Percentiles rank a stretch among this genome's conserved stretches.
Conservation (phyloP, 2,113 vertebrate species). For the Dolichotis patagonum region DNA sequence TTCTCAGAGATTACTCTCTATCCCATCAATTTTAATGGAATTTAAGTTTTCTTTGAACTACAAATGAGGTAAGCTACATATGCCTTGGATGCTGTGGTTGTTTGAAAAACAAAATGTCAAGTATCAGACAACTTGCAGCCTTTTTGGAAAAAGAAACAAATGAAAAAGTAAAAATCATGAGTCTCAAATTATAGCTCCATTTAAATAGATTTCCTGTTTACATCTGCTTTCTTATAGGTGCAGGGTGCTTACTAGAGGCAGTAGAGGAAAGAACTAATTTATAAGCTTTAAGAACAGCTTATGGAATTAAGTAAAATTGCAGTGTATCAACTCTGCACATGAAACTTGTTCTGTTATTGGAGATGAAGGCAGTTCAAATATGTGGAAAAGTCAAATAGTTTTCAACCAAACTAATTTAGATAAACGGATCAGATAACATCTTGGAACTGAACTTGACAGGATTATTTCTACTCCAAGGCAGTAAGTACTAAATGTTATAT, state of each 20-base stretch:
- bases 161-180: conserved; percentile 55
- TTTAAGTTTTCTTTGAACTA: conserved; percentile 37
- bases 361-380: conserved; percentile 69
- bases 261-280: conserved; percentile 78
- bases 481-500: conserved; percentile 52
- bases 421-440: conserved; percentile 75
- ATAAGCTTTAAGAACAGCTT: conserved; percentile 80
- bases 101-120: conserved; percentile 77
- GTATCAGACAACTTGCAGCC: conserved; percentile 75
- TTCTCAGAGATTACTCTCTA: neutral
- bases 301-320: conserved; percentile 83
- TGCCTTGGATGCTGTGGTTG: conserved; percentile 56
- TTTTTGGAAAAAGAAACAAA: conserved; percentile 70
- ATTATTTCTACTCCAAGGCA: conserved; percentile 70
- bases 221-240: conserved; percentile 82
- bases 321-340: conserved; percentile 64
- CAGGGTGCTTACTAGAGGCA: conserved; percentile 81
- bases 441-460: conserved; percentile 65
- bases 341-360: conserved; percentile 57
- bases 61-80: neutral
- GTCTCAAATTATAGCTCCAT: conserved; percentile 79
- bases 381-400: conserved; percentile 62
- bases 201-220: conserved; percentile 81
- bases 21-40: neutral
- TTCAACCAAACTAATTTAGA: conserved; percentile 76